Base-by-base conservation (phyloP, 1,140 invertebrate genomes). In the Polyergus mexicanus region DNA sequence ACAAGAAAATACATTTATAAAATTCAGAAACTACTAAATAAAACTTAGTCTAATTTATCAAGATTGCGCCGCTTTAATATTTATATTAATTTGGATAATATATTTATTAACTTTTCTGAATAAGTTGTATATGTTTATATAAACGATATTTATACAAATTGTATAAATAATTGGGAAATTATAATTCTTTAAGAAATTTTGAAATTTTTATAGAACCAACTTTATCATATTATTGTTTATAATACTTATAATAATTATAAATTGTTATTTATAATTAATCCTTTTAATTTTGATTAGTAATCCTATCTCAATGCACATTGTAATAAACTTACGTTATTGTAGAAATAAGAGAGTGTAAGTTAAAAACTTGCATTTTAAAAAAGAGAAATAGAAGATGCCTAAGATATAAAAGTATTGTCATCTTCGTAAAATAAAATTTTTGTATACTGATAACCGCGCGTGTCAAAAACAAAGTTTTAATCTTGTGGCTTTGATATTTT, bases 21-120 rank as follows among this genome's bases (percentile, higher is more conserved):
- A 78, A 68, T n/a, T 60, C 13, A 19, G 8, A 51, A 22, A 78
- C 7, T 7, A 35, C n/a, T 13, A 7, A 78, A 66, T 78, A 38
- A 66, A 66, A 66, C 25, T 65, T 19, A 28, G 25, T 28, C 25
- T 28, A 38, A 16, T 7, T 66, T 68, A 38, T 68, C n/a, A 8
- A 66, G 4, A 66, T 22, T 63, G 44, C 5, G 32, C 5, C n/a
- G 11, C 8, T 58, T 32, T 78, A 8, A 66, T 66, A 22, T 19
- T 47, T 47, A 47, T 47, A 47, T 47, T 13, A 47, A 47, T 47
- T 47, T 41, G 3, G 5, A 38, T 0, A 16, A 35, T 65, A 41
- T 25, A 75, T 62, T 63, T n/a, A 56, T 38, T 32, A 19, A 16
- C 16, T 76, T 63, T 7, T 41, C 3, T 13, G 35, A 69, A 5